A percentile compares a stretch with the other conserved stretches of the same genome.
phyloP scores from a whole-genome alignment of 2,113 vertebrate species.

The Leiothrix lutea region DNA sequence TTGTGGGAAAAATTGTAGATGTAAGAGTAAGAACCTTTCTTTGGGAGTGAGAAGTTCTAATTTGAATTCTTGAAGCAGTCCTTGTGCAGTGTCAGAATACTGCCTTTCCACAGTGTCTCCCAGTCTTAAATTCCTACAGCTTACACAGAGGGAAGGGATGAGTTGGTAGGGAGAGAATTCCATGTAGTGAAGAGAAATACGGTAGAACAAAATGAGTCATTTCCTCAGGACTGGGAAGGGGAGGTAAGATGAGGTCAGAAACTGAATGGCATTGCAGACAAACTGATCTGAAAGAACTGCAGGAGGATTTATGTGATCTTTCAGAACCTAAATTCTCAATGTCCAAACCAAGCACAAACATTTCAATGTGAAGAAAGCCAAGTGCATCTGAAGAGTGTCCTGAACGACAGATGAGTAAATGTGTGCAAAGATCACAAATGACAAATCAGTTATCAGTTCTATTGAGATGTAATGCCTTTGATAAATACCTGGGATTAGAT shows the following conservation, averaged over 20 bases:
- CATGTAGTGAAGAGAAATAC: background rate
- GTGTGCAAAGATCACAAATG: background rate
- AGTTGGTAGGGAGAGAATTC: background rate
- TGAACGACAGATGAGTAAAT: background rate
- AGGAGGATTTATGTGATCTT: background rate
- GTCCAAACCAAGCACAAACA: background rate
- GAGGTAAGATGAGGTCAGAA: background rate
- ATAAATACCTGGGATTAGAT: background rate
- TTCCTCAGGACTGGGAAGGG: background rate
- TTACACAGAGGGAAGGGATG: background rate
- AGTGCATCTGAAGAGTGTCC: background rate
- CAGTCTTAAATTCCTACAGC: background rate
- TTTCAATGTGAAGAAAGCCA: background rate
- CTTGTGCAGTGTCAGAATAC: background rate
- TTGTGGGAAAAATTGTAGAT: background rate
- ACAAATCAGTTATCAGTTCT: background rate
- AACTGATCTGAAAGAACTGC: background rate
- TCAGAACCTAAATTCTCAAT: background rate
- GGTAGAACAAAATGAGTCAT: background rate
- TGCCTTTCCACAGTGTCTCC: background rate
- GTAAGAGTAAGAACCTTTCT: background rate
- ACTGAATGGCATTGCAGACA: background rate
- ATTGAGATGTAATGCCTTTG: background rate
- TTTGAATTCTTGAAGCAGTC: background rate
- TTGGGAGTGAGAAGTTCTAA: background rate